A percentile compares a stretch with the other conserved stretches of the same genome.
These are phyloP conservation scores for Micrastur ruficollis DNA, from an alignment of 2,797 vertebrate genomes.

Conservation along the genomic window DNA sequence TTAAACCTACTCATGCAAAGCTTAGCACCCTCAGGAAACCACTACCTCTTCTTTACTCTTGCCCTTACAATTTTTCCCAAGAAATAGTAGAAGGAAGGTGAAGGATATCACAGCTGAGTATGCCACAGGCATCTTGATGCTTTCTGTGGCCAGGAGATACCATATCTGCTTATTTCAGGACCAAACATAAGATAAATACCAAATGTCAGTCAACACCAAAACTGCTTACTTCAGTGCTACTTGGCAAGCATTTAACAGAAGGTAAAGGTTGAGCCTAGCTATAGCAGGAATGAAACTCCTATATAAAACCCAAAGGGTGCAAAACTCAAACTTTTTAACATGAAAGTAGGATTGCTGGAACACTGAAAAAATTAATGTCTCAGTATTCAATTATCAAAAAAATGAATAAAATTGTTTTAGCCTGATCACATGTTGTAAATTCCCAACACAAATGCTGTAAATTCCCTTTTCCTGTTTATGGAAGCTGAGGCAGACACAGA, in stretches of 20 bases:
- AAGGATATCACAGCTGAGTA: background rate
- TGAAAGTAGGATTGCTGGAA: background rate
- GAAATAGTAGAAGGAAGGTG: background rate
- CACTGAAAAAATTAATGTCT: background rate
- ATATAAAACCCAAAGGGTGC: background rate
- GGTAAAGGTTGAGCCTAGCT: background rate
- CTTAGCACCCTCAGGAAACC: background rate
- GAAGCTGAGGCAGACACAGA: background rate
- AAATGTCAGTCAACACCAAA: background rate
- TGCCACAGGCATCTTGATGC: background rate
- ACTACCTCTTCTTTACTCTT: background rate
- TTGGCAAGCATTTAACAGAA: background rate
- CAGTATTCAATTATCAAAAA: background rate
- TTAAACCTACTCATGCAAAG: background rate
- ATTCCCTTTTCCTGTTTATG: background rate
- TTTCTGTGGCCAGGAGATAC: background rate
- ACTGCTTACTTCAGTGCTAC: background rate
- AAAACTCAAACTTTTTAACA: background rate
- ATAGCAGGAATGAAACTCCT: background rate
- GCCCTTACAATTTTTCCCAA: background rate
- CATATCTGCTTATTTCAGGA: background rate
- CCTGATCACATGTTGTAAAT: background rate
- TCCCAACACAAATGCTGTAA: background rate
- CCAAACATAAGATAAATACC: background rate
- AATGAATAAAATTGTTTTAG: background rate